phyloP scores from a whole-genome alignment of 2,888 invertebrate species.

The Atethmia centrago region DNA sequence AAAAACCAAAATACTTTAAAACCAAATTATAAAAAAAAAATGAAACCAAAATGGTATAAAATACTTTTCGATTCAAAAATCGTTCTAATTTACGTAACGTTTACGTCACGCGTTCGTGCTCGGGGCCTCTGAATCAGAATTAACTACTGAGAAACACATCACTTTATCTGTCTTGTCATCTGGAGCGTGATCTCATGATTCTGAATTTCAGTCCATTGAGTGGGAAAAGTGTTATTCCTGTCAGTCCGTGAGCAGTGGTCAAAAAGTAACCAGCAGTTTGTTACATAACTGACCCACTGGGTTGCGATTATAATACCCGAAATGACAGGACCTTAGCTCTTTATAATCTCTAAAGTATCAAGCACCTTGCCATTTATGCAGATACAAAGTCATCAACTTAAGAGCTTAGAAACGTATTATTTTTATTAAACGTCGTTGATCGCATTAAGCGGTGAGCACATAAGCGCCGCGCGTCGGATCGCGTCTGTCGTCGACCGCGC shows the following conservation, averaged over 20 bases:
- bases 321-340: background rate
- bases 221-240: background rate
- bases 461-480: slow-evolving; percentile 42
- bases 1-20: no score
- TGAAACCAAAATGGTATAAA: no score
- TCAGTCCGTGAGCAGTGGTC: background rate
- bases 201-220: background rate
- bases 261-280: background rate
- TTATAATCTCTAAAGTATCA: background rate
- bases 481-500: slow-evolving; percentile 55
- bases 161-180: background rate
- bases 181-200: background rate
- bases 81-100: no score
- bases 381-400: slow-evolving; percentile 25
- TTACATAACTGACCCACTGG: no score
- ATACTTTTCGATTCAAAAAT: no score
- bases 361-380: slow-evolving; percentile 8
- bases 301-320: background rate
- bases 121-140: background rate
- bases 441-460: slow-evolving; percentile 34
- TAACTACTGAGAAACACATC: background rate
- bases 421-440: slow-evolving; percentile 51
- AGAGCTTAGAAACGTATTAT: slow-evolving; percentile 32
- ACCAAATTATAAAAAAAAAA: no score
- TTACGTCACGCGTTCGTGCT: background rate